A percentile compares a stretch with the other conserved stretches of the same genome.
phyloP scores from a whole-genome alignment of 2,888 invertebrate species.

The Neocrepidodera transversa region DNA sequence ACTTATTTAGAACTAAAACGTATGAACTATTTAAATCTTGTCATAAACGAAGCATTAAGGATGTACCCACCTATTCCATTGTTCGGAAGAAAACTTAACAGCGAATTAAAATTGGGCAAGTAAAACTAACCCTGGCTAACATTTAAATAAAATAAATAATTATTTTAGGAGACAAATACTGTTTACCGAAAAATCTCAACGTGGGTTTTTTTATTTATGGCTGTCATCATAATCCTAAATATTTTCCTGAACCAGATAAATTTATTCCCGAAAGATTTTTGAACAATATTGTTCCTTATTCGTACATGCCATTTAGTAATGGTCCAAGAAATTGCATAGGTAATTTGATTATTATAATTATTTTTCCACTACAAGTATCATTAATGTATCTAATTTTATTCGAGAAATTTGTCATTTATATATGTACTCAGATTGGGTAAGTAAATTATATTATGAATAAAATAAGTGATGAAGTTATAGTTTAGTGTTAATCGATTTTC shows the following conservation, averaged over 20 bases:
- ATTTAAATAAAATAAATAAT: not conserved
- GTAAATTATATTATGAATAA: too few species aligned
- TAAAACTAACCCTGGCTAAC: not conserved
- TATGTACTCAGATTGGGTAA: too few species aligned
- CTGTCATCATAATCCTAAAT: constrained; percentile 30
- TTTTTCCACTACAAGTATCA: too few species aligned
- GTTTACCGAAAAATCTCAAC: constrained; percentile 20
- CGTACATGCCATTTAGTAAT: constrained; percentile 25
- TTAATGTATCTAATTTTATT: too few species aligned
- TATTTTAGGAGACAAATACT: constrained; percentile 21
- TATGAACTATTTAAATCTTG: constrained; percentile 38
- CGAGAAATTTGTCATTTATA: too few species aligned
- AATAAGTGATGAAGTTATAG: too few species aligned
- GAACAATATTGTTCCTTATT: constrained; percentile 11
- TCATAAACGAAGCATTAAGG: constrained; percentile 32
- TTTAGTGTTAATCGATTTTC: too few species aligned
- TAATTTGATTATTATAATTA: constrained; percentile 16
- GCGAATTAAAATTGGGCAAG: constrained; percentile 28
- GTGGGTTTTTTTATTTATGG: constrained; percentile 17
- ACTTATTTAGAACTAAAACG: constrained; percentile 32
- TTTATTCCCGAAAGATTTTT: constrained; percentile 31
- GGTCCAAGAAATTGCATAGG: constrained; percentile 34
- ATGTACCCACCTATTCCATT: constrained; percentile 31
- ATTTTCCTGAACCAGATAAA: constrained; percentile 31
- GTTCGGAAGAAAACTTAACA: constrained; percentile 26